Evolutionary conservation across 2,113 vertebrate genomes (phyloP).

Genomic region (Burhinus oedicnemus): DNA sequence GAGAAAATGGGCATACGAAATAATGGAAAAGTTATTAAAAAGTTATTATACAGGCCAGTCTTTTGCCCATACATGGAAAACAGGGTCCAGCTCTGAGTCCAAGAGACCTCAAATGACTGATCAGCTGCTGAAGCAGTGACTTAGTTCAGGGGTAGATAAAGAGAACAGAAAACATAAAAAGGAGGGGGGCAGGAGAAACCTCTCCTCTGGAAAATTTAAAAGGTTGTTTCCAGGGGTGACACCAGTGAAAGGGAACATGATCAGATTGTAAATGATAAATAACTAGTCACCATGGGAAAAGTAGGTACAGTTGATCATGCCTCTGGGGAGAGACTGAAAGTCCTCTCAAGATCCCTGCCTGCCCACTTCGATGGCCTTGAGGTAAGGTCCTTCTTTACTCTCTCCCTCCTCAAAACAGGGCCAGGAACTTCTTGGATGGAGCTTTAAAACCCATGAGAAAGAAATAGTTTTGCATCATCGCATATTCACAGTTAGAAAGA

Average conservation of each 20-base stretch:
- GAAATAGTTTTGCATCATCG: background rate
- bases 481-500: background rate
- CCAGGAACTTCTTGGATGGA: background rate
- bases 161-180: background rate
- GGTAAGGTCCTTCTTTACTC: background rate
- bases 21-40: background rate
- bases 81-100: background rate
- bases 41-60: background rate
- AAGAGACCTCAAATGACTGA: background rate
- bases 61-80: background rate
- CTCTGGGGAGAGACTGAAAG: background rate
- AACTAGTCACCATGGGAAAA: background rate
- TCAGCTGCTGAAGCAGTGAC: background rate
- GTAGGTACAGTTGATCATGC: background rate
- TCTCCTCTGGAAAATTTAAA: background rate
- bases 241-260: background rate
- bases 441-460: background rate
- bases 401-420: background rate
- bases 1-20: background rate
- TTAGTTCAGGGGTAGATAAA: background rate
- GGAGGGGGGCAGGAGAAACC: fast-evolving
- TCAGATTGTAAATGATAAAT: background rate
- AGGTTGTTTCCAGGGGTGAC: background rate
- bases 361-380: background rate
- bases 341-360: background rate